Evolutionary conservation across 2,888 invertebrate genomes (phyloP).

Genomic region (Acanthosoma haemorrhoidale): DNA sequence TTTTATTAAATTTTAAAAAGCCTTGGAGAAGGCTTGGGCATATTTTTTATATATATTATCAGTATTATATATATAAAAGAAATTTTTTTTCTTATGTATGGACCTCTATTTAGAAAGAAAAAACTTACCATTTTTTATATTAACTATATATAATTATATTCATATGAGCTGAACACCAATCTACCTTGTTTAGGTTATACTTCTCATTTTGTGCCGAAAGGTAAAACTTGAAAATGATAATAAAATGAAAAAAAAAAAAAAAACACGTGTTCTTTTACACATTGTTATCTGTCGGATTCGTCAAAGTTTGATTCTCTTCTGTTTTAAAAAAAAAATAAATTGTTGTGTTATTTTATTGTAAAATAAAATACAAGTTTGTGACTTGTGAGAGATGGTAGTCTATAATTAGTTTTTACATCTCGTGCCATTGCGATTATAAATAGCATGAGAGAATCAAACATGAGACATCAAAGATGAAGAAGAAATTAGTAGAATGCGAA

Average conservation of each 20-base stretch:
- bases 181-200: constrained; percentile 31
- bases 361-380: too few relatives aligned
- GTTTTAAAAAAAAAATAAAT: not conserved
- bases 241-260: constrained; percentile 6
- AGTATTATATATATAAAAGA: constrained; percentile 26
- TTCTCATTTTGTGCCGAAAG: constrained; percentile 22
- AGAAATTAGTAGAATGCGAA: constrained; percentile 34
- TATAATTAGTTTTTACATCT: too few relatives aligned
- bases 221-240: too few relatives aligned
- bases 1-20: not conserved
- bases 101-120: constrained; percentile 20
- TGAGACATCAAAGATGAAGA: constrained; percentile 29
- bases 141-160: too few relatives aligned
- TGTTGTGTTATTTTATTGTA: too few relatives aligned
- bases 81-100: constrained; percentile 25
- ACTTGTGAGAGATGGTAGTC: too few relatives aligned
- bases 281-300: not conserved
- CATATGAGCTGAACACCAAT: constrained; percentile 39
- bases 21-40: not conserved
- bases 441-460: constrained; percentile 11
- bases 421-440: not conserved
- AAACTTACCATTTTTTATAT: constrained; percentile 20
- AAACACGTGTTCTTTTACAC: constrained; percentile 26
- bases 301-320: constrained; percentile 20
- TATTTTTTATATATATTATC: constrained; percentile 31